Conservation (phyloP, 1,140 invertebrate species). For the Nephila pilipes region DNA sequence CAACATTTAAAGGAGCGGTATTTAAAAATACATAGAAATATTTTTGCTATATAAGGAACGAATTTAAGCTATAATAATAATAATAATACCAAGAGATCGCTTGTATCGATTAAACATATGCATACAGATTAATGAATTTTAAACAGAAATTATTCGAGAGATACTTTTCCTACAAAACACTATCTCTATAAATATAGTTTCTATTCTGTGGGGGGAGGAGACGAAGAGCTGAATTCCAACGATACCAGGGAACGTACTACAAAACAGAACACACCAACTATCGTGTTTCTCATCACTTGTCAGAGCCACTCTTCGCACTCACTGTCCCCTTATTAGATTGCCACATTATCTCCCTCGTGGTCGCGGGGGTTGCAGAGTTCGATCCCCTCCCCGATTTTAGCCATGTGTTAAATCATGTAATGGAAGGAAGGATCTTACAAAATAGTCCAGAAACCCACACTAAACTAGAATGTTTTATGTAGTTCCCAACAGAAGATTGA, state of each 20-base stretch:
- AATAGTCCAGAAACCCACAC: background rate
- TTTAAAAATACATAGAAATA: no score
- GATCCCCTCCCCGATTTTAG: background rate
- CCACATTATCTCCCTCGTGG: conserved; percentile 35
- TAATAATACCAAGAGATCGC: background rate
- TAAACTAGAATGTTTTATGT: background rate
- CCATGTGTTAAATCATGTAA: conserved; percentile 56
- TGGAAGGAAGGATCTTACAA: conserved; percentile 7
- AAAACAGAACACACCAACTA: background rate
- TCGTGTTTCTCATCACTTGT: conserved; percentile 71
- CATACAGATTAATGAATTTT: no score
- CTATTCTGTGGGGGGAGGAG: background rate
- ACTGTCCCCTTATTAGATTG: conserved; percentile 52
- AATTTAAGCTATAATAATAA: background rate
- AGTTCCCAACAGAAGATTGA: background rate
- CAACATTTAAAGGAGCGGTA: no score
- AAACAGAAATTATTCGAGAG: no score
- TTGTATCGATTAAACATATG: background rate
- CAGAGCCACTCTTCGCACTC: conserved; percentile 4
- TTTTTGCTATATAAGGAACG: background rate
- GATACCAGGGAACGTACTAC: background rate
- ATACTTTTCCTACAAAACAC: no score
- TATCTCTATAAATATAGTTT: no score
- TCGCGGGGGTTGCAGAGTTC: background rate
- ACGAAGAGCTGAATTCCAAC: background rate